Base-by-base conservation (phyloP, 1,140 invertebrate species). In the Cydia pomonella region DNA sequence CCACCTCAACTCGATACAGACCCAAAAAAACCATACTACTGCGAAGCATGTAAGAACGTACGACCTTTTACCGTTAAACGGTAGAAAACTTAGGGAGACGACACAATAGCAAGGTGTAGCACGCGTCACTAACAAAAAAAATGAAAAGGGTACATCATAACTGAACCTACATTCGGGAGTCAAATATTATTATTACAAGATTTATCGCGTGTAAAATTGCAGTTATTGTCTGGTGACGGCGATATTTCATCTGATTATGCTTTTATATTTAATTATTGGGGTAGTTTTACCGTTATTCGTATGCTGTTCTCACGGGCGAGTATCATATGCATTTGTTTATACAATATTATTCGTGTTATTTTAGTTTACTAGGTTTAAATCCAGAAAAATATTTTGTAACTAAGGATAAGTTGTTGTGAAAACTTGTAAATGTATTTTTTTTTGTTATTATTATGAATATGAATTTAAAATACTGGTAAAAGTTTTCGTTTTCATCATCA, bases 141-240 rank as follows among this genome's bases (percentile, higher is more conserved):
- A 59, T 59, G 53, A 59, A 59, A 59, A 38, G 33, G 64, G 38
- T 41, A 44, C 21, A 50, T 59, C 21, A 6, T 18, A n/a, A 6
- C 9, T 33, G 41, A 44, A 23, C 41, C 25, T n/a, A n/a, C 4
- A 18, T 59, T 59, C 25, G 47, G 21, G 50, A 72, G 72, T 73
- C 50, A 73, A 73, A 73, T 73, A 73, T 73, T 73, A 59, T 73
- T 73, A 73, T 73, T 73, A 59, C 5, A 53, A 59, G 50, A 73
- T 73, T 73, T 73, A 73, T 73, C 72, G 72, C 50, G 23, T 59
- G 47, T 44, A 73, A 73, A 73, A 73, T 73, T 73, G 50, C 29
- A 73, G 4, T 73, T 29, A 53, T 73, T 73, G 72, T 73, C 18
- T 44, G 27, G 50, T 47, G 69, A 72, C 69, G 64, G 64, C n/a